These are phyloP conservation scores for Myotis planiceps DNA, from an alignment of 2,797 vertebrate species.

Conservation along the genomic window DNA sequence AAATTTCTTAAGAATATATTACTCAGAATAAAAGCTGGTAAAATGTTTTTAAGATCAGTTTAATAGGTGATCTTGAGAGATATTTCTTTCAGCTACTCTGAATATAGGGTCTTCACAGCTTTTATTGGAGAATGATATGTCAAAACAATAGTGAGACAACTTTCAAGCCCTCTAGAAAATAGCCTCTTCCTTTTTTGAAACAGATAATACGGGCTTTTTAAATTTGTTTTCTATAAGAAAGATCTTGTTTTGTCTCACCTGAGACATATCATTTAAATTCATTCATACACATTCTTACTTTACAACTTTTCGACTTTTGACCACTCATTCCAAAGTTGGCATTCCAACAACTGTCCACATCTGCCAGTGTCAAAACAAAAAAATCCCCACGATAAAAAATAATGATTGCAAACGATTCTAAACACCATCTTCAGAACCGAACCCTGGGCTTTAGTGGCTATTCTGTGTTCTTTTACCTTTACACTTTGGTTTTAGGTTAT, in stretches of 20 bases:
- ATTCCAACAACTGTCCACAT: neutral
- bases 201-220: neutral
- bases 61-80: constrained; percentile 14
- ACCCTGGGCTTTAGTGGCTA: neutral
- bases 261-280: neutral
- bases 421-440: neutral
- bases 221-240: neutral
- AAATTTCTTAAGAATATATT: constrained; percentile 57
- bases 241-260: neutral
- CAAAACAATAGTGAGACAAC: neutral
- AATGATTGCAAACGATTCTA: neutral
- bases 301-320: neutral
- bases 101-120: neutral
- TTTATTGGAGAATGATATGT: constrained; percentile 3
- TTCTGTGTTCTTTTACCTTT: neutral
- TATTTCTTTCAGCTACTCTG: neutral
- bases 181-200: neutral
- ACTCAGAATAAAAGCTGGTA: constrained; percentile 46
- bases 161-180: neutral
- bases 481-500: neutral
- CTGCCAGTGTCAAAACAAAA: neutral
- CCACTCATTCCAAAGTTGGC: neutral
- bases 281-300: neutral
- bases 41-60: constrained; percentile 48
- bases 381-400: neutral